phyloP scores from a whole-genome alignment of 2,113 vertebrate species.

The Arvicanthis niloticus region DNA sequence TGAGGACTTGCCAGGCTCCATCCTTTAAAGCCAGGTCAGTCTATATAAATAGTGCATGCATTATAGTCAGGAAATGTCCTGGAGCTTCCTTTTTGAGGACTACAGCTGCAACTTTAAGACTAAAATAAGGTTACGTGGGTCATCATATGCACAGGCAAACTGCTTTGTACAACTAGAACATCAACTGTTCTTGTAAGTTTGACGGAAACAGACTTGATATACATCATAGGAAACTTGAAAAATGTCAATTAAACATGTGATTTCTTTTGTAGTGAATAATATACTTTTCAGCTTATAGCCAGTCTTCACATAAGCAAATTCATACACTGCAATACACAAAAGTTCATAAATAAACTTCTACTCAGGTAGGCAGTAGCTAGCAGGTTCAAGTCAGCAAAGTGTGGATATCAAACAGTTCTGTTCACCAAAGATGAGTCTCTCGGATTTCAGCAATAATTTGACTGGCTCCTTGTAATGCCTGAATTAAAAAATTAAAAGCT shows the following conservation, averaged over 20 bases:
- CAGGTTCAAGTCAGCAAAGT: slow-evolving; percentile 82
- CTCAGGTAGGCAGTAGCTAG: slow-evolving; percentile 89
- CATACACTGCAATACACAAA: slow-evolving; percentile 84
- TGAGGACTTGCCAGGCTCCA: slow-evolving; percentile 50
- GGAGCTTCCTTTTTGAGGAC: slow-evolving; percentile 79
- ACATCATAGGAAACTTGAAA: slow-evolving; percentile 85
- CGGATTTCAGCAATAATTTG: slow-evolving; percentile 99
- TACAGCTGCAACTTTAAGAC: slow-evolving; percentile 82
- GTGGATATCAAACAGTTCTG: slow-evolving; percentile 73
- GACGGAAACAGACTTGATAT: slow-evolving; percentile 82
- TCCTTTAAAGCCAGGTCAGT: slow-evolving; percentile 77
- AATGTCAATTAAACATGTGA: slow-evolving; percentile 85
- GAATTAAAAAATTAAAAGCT: slow-evolving; percentile 67
- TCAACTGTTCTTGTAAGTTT: slow-evolving; percentile 80
- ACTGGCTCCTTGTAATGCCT: slow-evolving; percentile 98
- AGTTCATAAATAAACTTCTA: slow-evolving; percentile 92
- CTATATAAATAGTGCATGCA: slow-evolving; percentile 84
- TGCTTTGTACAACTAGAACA: slow-evolving; percentile 86
- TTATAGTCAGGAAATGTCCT: slow-evolving; percentile 80
- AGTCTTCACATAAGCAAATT: slow-evolving; percentile 85
- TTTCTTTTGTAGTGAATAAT: slow-evolving; percentile 83
- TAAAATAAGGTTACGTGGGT: slow-evolving; percentile 83
- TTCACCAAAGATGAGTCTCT: slow-evolving; percentile 99
- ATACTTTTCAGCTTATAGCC: slow-evolving; percentile 84
- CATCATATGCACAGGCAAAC: slow-evolving; percentile 83